Conservation (phyloP, 2,797 vertebrate species). For the Poeciliopsis turneri region DNA sequence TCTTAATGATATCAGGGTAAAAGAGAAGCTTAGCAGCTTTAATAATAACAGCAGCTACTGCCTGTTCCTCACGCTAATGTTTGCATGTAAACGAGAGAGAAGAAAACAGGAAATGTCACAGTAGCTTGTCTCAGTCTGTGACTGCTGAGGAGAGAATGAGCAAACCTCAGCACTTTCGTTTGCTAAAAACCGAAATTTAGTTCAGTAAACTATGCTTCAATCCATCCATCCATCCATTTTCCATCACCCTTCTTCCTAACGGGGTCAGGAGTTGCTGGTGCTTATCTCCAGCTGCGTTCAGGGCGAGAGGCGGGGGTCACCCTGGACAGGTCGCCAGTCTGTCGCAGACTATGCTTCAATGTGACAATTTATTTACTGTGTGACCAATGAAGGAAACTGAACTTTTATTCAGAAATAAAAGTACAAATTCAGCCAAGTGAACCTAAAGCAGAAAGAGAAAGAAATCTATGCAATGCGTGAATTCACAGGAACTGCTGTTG, state of each 20-base stretch:
- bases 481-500: neutral
- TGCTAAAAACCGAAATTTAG: slow-evolving; percentile 6
- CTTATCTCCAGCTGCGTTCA: too few species aligned
- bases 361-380: neutral
- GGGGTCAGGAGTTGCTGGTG: too few species aligned
- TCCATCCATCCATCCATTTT: too few species aligned
- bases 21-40: neutral
- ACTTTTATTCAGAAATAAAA: neutral
- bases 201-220: neutral
- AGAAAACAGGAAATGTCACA: slow-evolving; percentile 46
- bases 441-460: neutral
- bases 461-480: neutral
- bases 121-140: neutral
- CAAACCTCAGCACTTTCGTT: slow-evolving; percentile 41
- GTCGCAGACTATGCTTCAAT: too few species aligned
- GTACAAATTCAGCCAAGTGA: neutral
- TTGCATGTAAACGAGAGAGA: neutral
- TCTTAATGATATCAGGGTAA: neutral
- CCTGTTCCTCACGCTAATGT: neutral
- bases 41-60: neutral
- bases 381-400: neutral
- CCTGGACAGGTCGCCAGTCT: too few species aligned
- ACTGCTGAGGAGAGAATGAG: neutral
- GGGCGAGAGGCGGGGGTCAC: too few species aligned
- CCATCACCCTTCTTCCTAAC: too few species aligned